Percentiles rank a stretch among this genome's conserved stretches.
These are phyloP conservation scores for Temnothorax ravouxi DNA, from an alignment of 2,888 invertebrate genomes.

Conservation along the genomic window DNA sequence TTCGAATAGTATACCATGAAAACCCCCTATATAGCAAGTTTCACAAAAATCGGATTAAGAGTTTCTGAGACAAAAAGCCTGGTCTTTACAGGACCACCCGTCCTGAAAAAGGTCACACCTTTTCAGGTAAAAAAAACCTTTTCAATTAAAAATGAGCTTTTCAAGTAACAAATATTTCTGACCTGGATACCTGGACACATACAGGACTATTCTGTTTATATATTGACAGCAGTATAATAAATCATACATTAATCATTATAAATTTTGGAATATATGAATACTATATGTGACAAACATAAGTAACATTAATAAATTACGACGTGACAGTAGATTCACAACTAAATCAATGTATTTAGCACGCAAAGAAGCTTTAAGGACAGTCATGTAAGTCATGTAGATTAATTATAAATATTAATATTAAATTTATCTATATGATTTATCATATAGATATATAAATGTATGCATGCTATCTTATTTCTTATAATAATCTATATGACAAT, in stretches of 20 bases:
- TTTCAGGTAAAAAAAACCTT: background rate
- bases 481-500: conserved; percentile 74
- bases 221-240: conserved; percentile 30
- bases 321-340: background rate
- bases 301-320: background rate
- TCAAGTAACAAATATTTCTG: background rate
- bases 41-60: no score
- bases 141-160: background rate
- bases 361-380: conserved; percentile 42
- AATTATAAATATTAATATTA: conserved; percentile 35
- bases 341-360: conserved; percentile 16
- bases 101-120: background rate
- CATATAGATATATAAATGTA: conserved; percentile 58
- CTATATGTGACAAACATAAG: background rate
- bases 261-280: background rate
- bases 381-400: conserved; percentile 33
- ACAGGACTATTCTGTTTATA: background rate
- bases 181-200: background rate
- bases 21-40: no score
- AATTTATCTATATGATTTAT: conserved; percentile 49
- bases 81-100: no score
- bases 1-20: no score
- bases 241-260: background rate
- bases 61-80: no score
- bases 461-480: conserved; percentile 75